Evolutionary conservation across 2,113 vertebrate genomes (phyloP), one percentile per base, ranked within the genome.

Genomic region (Thalassoma bifasciatum): DNA sequence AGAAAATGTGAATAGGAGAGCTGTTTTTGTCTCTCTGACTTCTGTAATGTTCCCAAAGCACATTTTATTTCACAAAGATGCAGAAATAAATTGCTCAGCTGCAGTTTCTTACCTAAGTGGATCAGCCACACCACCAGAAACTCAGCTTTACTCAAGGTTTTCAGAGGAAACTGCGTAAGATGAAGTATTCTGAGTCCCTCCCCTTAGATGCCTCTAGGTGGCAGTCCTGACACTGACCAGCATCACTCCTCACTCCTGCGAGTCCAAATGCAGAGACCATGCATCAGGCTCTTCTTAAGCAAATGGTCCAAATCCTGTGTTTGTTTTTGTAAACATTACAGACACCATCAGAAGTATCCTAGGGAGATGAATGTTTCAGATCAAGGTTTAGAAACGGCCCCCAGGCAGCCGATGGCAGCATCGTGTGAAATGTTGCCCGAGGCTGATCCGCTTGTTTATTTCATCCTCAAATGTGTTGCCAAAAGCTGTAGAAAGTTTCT

Each of bases 131-230:
- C 30, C 3, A 6, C 3, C 30, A 4, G 30, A 30, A 30, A 30
- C 30, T 4, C 30, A 3, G 30, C 30, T 30, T 30, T 6, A 3
- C 30, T 30, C 30, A 30, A 30, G 6, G 30, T 30, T 6, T 30
- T 30, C 1, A 34, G 21, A 40, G 21, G 50, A 22, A 19, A 42
- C 13, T 8, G 2, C 59, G 16, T 9, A 26, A 16, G 2, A 21
- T 36, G 30, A 17, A 16, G 44, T 46, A 1, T 47, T 10, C 3
- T 11, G 23, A 40, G n/a, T n/a, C n/a, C n/a, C n/a, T n/a, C n/a
- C n/a, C n/a, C n/a, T n/a, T n/a, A n/a, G 8, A 21, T 9, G 51
- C 85, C 83, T 72, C 56, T 71, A 84, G 89, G 59, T 82, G 89
- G 86, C 89, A 86, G 74, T 81, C 53, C 16, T 50, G 77, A 65